These are phyloP conservation scores for Embidobia sp. DNA, from an alignment of 2,888 invertebrate species.

Conservation along the genomic window DNA sequence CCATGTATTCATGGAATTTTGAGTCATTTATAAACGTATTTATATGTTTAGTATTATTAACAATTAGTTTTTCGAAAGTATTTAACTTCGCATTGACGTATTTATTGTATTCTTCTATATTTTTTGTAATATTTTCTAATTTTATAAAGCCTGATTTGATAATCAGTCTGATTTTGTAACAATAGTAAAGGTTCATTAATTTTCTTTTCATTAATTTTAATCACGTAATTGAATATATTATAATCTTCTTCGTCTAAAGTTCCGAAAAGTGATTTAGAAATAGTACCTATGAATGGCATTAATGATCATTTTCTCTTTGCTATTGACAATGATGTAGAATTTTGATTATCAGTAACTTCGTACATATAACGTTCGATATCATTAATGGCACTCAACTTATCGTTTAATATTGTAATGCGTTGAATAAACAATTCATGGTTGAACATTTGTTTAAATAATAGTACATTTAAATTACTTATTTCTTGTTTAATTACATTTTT, in stretches of 20 bases:
- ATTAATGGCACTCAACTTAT: too few species aligned
- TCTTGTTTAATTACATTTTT: background rate
- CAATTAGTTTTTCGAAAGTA: background rate
- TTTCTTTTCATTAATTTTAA: background rate
- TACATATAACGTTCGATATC: too few species aligned
- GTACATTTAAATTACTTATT: background rate
- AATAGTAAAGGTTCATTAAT: background rate
- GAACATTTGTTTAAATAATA: background rate
- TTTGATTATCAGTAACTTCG: background rate
- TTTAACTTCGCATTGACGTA: too few species aligned
- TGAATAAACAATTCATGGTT: background rate
- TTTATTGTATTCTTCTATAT: background rate
- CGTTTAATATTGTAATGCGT: too few species aligned
- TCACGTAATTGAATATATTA: background rate
- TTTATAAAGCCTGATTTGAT: too few species aligned
- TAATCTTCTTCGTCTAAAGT: background rate
- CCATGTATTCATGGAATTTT: too few species aligned
- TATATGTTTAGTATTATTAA: background rate
- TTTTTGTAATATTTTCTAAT: background rate
- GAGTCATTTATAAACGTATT: too few species aligned
- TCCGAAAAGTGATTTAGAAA: background rate
- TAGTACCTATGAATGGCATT: background rate
- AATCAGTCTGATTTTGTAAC: background rate
- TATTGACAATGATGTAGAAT: background rate
- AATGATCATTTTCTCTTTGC: background rate